Base-by-base conservation (phyloP, 1,140 invertebrate genomes). In the Saxidomus purpurata region DNA sequence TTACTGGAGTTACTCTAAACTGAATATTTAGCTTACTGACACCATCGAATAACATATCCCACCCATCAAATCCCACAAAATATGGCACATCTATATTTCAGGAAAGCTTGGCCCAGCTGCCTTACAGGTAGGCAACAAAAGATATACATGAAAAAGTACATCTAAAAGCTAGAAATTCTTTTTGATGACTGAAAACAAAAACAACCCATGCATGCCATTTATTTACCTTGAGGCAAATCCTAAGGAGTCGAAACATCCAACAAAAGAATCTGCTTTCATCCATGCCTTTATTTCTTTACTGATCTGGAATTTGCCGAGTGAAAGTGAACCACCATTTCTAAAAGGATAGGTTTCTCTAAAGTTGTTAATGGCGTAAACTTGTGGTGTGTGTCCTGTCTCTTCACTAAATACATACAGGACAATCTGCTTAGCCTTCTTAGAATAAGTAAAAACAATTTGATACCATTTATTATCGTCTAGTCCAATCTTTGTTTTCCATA, bases 241-340 rank as follows among this genome's bases (percentile, higher is more conserved):
- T 25, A 87, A 55, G 19, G 85, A 63, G 31, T 87, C 85, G 49
- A 63, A 87, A 36, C 85, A 87, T 19, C 85, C 85, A n/a, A 87
- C 76, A 34, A 87, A 87, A 8, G 19, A 25, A 36, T 87, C 76
- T 67, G 85, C 28, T 43, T 79, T 87, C 59, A 80, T 79, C 85
- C 85, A 87, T 80, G 55, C 59, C 38, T 67, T 61, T 47, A 43
- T 47, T 25, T 61, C 36, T 49, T 80, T 52, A 34, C 85, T 87
- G 8, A 87, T 49, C 76, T 87, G 85, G 85, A 87, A 87, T 49
- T 80, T 87, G 28, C 85, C 85, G 31, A 87, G 61, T 31, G 85
- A 87, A 19, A 87, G 59, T 2, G 22, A 15, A 6, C 85, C 85
- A 22, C 76, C 76, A 47, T 79, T 87, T 47, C 17, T 43, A 13